phyloP scores from a whole-genome alignment of 2,888 invertebrate genomes.

The Malacosoma neustria region DNA sequence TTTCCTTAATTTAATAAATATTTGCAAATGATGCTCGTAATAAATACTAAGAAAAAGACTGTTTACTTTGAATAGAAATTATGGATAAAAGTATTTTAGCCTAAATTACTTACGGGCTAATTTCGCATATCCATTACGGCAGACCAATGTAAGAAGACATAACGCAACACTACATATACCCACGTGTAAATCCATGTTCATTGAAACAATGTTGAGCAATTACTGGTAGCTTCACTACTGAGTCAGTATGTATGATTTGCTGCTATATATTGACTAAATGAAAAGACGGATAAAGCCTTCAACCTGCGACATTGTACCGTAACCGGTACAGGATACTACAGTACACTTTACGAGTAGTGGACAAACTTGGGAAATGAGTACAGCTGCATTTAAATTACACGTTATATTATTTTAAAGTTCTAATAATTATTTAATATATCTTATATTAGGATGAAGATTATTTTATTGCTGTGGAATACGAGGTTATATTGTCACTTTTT shows the following conservation, averaged over 20 bases:
- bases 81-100: no score
- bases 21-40: no score
- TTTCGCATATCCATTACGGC: conserved; percentile 31
- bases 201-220: conserved; percentile 26
- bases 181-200: conserved; percentile 33
- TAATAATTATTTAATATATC: no score
- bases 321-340: background rate
- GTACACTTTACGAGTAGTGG: background rate
- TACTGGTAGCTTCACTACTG: conserved; percentile 34
- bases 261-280: conserved; percentile 49
- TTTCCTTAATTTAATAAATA: no score
- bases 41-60: no score
- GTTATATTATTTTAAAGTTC: no score
- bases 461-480: no score
- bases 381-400: no score
- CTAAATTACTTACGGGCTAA: conserved; percentile 49
- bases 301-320: conserved; percentile 10
- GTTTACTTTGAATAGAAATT: no score
- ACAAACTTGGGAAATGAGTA: background rate
- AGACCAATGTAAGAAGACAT: conserved; percentile 25
- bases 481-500: no score
- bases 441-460: no score
- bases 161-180: conserved; percentile 23
- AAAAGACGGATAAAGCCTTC: conserved; percentile 40
- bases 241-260: conserved; percentile 27